Base-by-base conservation (phyloP, 2,888 invertebrate genomes). In the Theretra japonica region DNA sequence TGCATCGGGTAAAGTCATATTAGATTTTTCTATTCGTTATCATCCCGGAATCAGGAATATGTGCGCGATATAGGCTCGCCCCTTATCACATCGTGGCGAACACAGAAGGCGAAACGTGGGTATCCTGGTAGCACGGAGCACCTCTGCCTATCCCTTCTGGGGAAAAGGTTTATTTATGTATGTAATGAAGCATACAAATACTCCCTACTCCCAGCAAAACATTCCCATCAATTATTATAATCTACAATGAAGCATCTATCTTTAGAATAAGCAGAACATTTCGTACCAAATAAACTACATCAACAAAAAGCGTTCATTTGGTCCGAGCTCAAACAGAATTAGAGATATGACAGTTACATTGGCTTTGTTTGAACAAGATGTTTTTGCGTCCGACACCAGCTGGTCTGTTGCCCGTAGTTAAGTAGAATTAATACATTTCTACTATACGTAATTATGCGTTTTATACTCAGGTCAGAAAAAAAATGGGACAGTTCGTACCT, bases 341-440 rank as follows among this genome's bases (percentile, higher is more conserved):
- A 65, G 41, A 48, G 48, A 65, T 65, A 48, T 65, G 48, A 65
- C 65, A 33, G 60, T 53, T n/a, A 53, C 33, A 65, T 23, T 65
- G 41, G 41, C 65, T 48, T 23, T 25, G 30, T 60, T 33, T 60
- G 48, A 23, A 65, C 65, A 23, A 65, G 65, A 48, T 15, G 65
- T 65, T 65, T 65, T 65, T 65, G 65, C 48, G 19, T 30, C 19
- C 28, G 48, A 23, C 23, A 65, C 48, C 65, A 65, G 65, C 41
- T 48, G 65, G 11, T 30, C n/a, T 33, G 59, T 60, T 41, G 33
- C 28, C 62, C 62, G n/a, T 23, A 11, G 23, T 30, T 60, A 7
- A 23, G 17, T 11, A 23, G 23, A 48, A 65, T 65, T 65, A 65
- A 23, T 41, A 23, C 15, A 23, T 65, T 65, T 17, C 15, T 4